Percentiles rank a stretch among this genome's conserved stretches.
These are phyloP conservation scores for Metacarcinus magister DNA, from an alignment of 2,888 invertebrate genomes.

Conservation along the genomic window DNA sequence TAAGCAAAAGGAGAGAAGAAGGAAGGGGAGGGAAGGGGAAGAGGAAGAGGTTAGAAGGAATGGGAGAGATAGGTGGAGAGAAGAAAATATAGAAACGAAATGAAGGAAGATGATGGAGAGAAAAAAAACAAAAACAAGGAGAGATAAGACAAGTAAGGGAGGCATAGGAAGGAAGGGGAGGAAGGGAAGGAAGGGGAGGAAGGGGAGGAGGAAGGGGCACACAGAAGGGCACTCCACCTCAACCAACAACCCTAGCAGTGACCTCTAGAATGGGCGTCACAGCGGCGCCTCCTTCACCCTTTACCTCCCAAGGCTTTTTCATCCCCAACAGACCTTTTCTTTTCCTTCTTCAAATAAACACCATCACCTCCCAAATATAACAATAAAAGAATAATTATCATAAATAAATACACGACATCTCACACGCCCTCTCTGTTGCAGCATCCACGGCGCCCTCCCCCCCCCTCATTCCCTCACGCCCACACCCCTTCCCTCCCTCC, in stretches of 20 bases:
- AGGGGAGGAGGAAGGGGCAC: background rate
- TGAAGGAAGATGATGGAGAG: background rate
- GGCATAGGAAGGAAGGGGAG: background rate
- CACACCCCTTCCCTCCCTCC: too few relatives aligned
- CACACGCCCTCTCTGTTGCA: background rate
- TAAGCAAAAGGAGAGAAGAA: background rate
- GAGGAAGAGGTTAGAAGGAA: background rate
- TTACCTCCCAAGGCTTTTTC: background rate
- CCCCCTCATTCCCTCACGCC: too few relatives aligned
- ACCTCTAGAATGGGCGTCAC: background rate
- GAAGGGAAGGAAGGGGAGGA: background rate
- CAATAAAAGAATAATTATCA: conserved; percentile 41
- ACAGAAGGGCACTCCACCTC: background rate
- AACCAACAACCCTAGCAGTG: background rate
- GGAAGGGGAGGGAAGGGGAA: background rate
- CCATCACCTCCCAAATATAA: conserved; percentile 5
- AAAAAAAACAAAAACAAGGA: background rate
- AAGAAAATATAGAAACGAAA: background rate
- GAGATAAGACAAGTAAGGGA: background rate
- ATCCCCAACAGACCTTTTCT: background rate
- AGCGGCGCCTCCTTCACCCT: background rate
- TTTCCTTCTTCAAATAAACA: conserved; percentile 41
- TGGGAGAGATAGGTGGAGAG: background rate
- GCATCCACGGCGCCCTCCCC: background rate
- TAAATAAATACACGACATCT: background rate